Base-by-base conservation (phyloP, 2,888 invertebrate genomes). In the Lysandra coridon region DNA sequence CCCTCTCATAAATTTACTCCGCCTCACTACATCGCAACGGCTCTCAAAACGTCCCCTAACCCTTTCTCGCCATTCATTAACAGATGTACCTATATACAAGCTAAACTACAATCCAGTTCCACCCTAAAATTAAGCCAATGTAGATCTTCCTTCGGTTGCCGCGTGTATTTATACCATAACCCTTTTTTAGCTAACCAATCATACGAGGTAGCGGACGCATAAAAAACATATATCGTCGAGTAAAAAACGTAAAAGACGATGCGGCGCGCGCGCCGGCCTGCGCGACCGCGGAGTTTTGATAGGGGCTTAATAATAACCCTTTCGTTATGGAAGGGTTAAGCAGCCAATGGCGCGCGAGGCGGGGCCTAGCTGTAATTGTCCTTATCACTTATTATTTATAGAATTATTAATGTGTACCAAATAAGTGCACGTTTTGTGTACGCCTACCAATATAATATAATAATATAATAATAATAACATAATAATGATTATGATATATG, bases 281-380 rank as follows among this genome's bases (percentile, higher is more conserved):
- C 91, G 91, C 91, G 88, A 88, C 33, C 89, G 90, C 89, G 83
- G 83, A 86, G 85, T 80, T 81, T 79, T 81, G 82, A 84, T 83
- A 86, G 88, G 89, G 88, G 86, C 85, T 88, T 92, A 92, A 89
- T 93, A 93, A 93, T 94, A 94, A 94, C 94, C 93, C 94, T 92
- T 94, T 92, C 88, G 85, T 84, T 81, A 84, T 84, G 87, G 89
- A 91, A 92, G 91, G 92, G 92, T 90, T 92, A 88, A 84, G 78
- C 91, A 86, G 84, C 95, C 94, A 95, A 94, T 94, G 87, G 84
- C 84, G 84, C 80, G 85, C 80, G 86, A 90, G 94, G 94, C 92
- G 95, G 91, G 87, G 92, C 91, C 83, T n/a, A 37, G 80, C 49
- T 82, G 82, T 76, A 76, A 76, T 53, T 57, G 76, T 57, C 33